Evolutionary conservation across 2,888 invertebrate species (phyloP).

Genomic region (Gnatocerus cornutus): DNA sequence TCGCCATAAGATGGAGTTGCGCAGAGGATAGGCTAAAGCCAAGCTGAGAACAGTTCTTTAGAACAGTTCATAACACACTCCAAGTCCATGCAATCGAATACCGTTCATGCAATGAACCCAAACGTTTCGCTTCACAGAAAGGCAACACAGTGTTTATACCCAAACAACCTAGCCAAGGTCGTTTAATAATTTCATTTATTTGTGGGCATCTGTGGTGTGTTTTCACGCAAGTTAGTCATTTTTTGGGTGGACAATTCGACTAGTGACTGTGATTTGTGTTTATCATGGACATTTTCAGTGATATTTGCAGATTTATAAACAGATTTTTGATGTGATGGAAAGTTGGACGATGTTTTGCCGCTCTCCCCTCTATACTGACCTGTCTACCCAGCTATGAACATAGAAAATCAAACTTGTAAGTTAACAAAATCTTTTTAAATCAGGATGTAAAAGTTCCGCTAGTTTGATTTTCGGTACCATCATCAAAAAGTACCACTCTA

Average conservation of each 20-base stretch:
- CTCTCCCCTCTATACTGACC: slow-evolving; percentile 60
- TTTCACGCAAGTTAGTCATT: slow-evolving; percentile 36
- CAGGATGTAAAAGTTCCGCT: slow-evolving; percentile 3
- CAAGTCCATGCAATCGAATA: slow-evolving; percentile 47
- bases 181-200: slow-evolving; percentile 55
- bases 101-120: slow-evolving; percentile 52
- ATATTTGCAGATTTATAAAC: slow-evolving; percentile 64
- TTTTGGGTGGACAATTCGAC: slow-evolving; percentile 47
- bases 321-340: slow-evolving; percentile 68
- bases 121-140: slow-evolving; percentile 50
- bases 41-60: slow-evolving; percentile 43
- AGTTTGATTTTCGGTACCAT: background rate
- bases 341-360: slow-evolving; percentile 63
- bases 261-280: slow-evolving; percentile 50
- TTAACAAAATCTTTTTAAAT: slow-evolving; percentile 37
- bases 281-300: slow-evolving; percentile 58
- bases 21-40: slow-evolving; percentile 33
- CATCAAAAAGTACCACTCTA: background rate
- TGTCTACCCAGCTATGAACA: slow-evolving; percentile 61
- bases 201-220: slow-evolving; percentile 38
- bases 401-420: slow-evolving; percentile 66
- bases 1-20: slow-evolving; percentile 42
- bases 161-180: slow-evolving; percentile 62
- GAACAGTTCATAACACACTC: slow-evolving; percentile 45
- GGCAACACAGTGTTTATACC: slow-evolving; percentile 51